phyloP scores from a whole-genome alignment of 1,140 invertebrate species.

The Heterodera carotae region DNA sequence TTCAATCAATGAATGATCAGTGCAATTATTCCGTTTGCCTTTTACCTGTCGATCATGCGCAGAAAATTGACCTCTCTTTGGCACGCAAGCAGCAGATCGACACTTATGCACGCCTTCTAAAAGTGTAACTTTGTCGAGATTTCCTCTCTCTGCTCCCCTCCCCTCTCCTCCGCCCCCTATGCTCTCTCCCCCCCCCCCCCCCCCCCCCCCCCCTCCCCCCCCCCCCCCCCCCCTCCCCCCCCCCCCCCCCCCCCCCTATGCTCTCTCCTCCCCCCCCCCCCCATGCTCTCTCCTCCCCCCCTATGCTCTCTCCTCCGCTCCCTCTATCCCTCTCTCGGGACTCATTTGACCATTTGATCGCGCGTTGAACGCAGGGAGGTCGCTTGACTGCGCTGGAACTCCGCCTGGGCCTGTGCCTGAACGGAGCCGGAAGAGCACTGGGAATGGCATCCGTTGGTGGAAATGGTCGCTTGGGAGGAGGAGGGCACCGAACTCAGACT shows the following conservation, averaged over 20 bases:
- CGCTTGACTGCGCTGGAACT: constrained; percentile 30
- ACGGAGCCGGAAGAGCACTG: background rate
- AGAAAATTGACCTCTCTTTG: constrained; percentile 65
- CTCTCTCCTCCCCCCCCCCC: too few species aligned
- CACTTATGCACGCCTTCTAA: constrained; percentile 27
- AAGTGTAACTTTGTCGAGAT: constrained; percentile 23
- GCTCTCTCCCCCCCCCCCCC: too few species aligned
- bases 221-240: too few species aligned
- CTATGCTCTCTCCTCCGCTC: too few species aligned
- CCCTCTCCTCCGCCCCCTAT: too few species aligned
- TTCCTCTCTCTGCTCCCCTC: too few species aligned
- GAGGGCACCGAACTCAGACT: background rate
- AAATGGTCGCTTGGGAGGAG: background rate
- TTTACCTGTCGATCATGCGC: constrained; percentile 59
- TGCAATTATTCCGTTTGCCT: background rate
- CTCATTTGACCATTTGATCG: constrained; percentile 55
- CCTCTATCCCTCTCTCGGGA: too few species aligned
- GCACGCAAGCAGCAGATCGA: constrained; percentile 51
- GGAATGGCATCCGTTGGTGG: background rate
- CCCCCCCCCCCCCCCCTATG: too few species aligned
- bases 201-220: too few species aligned
- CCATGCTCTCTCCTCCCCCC: too few species aligned
- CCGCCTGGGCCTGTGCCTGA: background rate
- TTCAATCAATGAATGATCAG: background rate
- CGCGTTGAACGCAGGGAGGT: constrained; percentile 53